Base-by-base conservation (phyloP, 2,113 vertebrate species). In the Engraulis encrasicolus region DNA sequence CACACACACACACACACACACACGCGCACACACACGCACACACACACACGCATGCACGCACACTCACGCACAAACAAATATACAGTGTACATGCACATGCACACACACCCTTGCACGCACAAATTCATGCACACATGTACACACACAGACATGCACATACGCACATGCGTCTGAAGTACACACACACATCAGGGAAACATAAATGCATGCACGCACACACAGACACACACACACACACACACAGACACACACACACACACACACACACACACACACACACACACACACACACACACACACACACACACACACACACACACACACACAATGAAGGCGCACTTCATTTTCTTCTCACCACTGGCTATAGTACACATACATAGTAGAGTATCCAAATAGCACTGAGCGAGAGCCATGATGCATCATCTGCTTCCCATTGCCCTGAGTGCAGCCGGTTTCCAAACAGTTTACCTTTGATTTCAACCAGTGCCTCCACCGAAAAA, bases 371-470 rank as follows among this genome's bases (percentile, higher is more conserved):
- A n/a, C n/a, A n/a, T n/a, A n/a, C n/a, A n/a, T n/a, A n/a, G n/a
- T n/a, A n/a, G 66, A 12, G 66, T 23, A 74, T 36, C 18, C 14
- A 4, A 74, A 31, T 34, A 15, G 2, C 66, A 17, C 66, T 15
- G 6, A 9, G 27, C 31, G 6, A 9, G 27, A 12, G 11, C 89
- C 88, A 93, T 92, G 87, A 45, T 81, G 88, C 93, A 95, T n/a
- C n/a, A n/a, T 93, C 94, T 95, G 93, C 91, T 94, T 95, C 91
- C 87, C 89, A 95, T 95, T 93, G 89, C 85, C 91, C 90, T 84
- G 93, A 92, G 92, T 94, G 93, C 91, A 91, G 91, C 91, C 92
- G 93, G 92, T 94, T 94, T 94, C 93, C 89, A 94, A 95, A 94
- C 94, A 95, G 93, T 95, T 95, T 94, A 94, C 91, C 45, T 95